Base-by-base conservation (phyloP, 2,113 vertebrate genomes). In the Misgurnus anguillicaudatus region DNA sequence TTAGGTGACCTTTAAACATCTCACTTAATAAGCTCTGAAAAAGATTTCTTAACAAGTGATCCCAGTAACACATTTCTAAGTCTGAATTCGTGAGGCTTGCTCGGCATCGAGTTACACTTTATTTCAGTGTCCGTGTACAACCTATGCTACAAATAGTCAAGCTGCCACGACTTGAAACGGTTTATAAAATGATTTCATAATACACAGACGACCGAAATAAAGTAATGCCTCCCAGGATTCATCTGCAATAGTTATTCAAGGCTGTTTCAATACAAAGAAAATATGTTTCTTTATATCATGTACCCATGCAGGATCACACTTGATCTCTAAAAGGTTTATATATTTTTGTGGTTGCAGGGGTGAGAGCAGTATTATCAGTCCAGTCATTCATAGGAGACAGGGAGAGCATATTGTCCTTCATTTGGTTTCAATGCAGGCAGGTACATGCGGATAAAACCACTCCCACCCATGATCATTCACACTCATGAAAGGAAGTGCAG, bases 401-500 rank as follows among this genome's bases (percentile, higher is more conserved):
- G 64, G 79, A 45, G 57, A 75, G 69, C 51, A 61, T 57, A 64
- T 45, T 47, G 66, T n/a, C 48, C 39, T 78, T 78, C 64, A 38
- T 17, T 61, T 78, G 64, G 57, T 14, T 62, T 67, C 31, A 63
- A 70, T 9, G 72, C 74, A 84, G 75, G 75, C 75, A 75, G 51
- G 69, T 77, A 53, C 83, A 79, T 84, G 83, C 79, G 53, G 39
- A 80, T 57, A 74, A 39, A 61, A 48, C 64, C 70, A 61, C 63
- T 55, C 17, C 64, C 78, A 60, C 74, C 38, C 39, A 36, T 36
- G 58, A 24, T 31, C 24, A 31, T 31, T 31, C 24, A 31, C 24
- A 31, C 24, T 31, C 2, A n/a, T n/a, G 57, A 57, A 72, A 57
- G 17, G 53, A 57, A 57, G 53, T 57, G n/a, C n/a, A n/a, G n/a